Evolutionary conservation across 2,113 vertebrate species (phyloP), one percentile per base, ranked within the genome.

Genomic region (Dunckerocampus dactyliophorus): DNA sequence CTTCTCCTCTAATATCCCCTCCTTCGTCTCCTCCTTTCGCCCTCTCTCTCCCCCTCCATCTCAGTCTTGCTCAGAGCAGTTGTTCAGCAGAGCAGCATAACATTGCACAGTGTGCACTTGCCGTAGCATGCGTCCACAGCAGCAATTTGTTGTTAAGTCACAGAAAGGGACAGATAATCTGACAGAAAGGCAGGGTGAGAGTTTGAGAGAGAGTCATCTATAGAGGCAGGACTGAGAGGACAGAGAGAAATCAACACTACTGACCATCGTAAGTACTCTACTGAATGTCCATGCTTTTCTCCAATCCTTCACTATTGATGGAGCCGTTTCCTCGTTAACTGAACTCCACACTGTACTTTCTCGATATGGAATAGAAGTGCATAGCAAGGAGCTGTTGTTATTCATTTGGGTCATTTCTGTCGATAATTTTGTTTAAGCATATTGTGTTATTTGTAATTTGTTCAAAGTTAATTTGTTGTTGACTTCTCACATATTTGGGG

Each of bases 191-290:
- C 21, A 70, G 67, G 62, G 53, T 20, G 45, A 66, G 64, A 47
- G 54, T 58, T n/a, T 75, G 59, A 69, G 61, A 65, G 63, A 60
- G 64, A 73, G 66, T 71, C 17, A 55, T 63, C 62, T 64, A 74
- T 15, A 55, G 67, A 82, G 55, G 42, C 74, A 70, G 75, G 58
- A 75, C 69, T 58, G 60, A 73, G 64, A 50, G 52, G 66, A 75
- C 72, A 24, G 65, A 53, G 58, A 76, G 53, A 68, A 66, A 66
- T 65, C 59, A 57, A 34, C 68, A 52, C 65, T 74, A 53, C 59
- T 63, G 49, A 79, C 55, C 59, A 63, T 71, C 45, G 83, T 85
- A 65, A 85, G 83, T 85, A 85, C 68, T 62, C 22, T 57, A 62
- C 62, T 53, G 34, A 62, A 43, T 54, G 22, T 49, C 42, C 50